A percentile compares a stretch with the other conserved stretches of the same genome.
phyloP scores from a whole-genome alignment of 2,888 invertebrate genomes.

The Platycheirus rosarum region DNA sequence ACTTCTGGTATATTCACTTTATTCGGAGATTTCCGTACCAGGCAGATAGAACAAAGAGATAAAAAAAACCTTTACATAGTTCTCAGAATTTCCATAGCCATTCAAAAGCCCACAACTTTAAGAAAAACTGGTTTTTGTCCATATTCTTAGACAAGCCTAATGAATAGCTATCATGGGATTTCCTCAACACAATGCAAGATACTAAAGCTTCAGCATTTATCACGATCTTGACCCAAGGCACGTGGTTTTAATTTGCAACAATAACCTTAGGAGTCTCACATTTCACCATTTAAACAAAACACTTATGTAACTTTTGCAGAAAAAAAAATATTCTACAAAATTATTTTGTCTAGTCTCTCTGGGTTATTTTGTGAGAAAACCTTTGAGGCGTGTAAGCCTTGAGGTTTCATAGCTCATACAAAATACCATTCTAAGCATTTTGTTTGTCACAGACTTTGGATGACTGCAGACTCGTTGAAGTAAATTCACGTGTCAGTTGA shows the following conservation, averaged over 20 bases:
- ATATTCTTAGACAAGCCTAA: neutral
- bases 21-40: constrained; percentile 3
- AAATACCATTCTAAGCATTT: neutral
- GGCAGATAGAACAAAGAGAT: neutral
- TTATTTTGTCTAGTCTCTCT: constrained; percentile 24
- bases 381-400: constrained; percentile 15
- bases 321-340: neutral
- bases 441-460: neutral
- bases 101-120: neutral
- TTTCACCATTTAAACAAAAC: constrained; percentile 14
- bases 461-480: neutral
- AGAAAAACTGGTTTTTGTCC: constrained; percentile 9
- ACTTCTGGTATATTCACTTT: neutral
- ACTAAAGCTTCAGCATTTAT: constrained; percentile 11
- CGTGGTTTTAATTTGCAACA: constrained; percentile 43
- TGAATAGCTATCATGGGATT: neutral
- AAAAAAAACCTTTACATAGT: neutral
- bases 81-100: constrained; percentile 4
- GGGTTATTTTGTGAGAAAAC: constrained; percentile 16
- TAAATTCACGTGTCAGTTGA: neutral
- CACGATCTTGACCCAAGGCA: constrained; percentile 37
- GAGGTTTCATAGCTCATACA: neutral
- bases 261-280: constrained; percentile 31
- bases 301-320: constrained; percentile 5
- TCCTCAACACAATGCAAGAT: constrained; percentile 8